Percentiles rank a stretch among this genome's conserved stretches.
These are phyloP conservation scores for Dipodomys merriami DNA, from an alignment of 2,113 vertebrate species.

Conservation along the genomic window DNA sequence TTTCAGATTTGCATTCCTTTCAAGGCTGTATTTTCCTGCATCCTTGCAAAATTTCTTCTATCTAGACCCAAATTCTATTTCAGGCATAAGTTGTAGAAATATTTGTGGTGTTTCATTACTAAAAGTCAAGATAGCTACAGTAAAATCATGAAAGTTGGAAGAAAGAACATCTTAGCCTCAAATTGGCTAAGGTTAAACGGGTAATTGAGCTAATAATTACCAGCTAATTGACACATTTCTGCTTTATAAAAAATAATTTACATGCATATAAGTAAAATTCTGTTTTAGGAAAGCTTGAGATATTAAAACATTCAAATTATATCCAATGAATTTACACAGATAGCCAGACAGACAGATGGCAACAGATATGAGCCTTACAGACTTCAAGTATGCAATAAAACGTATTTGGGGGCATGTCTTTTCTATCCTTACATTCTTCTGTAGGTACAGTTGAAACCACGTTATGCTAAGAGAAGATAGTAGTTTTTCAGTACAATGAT, in stretches of 20 bases:
- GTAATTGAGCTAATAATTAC: conserved; percentile 7
- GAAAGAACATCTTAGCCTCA: background rate
- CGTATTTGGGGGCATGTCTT: background rate
- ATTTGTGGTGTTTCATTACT: background rate
- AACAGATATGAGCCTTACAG: background rate
- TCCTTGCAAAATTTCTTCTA: background rate
- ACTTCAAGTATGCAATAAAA: background rate
- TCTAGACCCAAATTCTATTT: background rate
- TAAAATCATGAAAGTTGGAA: background rate
- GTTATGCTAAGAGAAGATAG: background rate
- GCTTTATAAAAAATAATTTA: background rate
- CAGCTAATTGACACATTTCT: background rate
- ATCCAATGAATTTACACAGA: too few species aligned
- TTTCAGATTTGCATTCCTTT: background rate
- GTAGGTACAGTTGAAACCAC: background rate
- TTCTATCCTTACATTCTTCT: background rate
- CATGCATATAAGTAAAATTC: background rate
- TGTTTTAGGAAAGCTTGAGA: background rate
- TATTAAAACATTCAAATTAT: background rate
- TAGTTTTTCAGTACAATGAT: background rate
- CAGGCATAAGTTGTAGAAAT: background rate
- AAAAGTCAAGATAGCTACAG: background rate
- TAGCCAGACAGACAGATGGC: background rate
- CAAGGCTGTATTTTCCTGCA: background rate
- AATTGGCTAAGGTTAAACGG: background rate